phyloP scores from a whole-genome alignment of 2,797 vertebrate species.

The Siniperca scherzeri region DNA sequence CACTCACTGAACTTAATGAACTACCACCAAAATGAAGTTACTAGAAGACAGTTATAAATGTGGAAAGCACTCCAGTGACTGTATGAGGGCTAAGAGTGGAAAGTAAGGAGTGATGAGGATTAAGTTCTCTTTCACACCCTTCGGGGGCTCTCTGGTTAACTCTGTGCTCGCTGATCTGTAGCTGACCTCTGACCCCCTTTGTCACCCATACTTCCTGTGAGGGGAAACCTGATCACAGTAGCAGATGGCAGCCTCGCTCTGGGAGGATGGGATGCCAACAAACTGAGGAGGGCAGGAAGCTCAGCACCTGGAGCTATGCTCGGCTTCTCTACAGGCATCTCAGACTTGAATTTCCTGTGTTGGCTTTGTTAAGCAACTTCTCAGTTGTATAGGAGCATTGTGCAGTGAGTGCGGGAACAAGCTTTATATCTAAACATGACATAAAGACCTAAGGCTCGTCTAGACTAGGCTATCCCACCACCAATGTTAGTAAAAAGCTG shows the following conservation, averaged over 20 bases:
- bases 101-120: conserved; percentile 19
- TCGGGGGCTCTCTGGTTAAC: conserved; percentile 61
- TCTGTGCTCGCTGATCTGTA: conserved; percentile 46
- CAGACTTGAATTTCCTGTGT: conserved; percentile 71
- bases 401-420: not conserved
- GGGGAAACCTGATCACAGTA: conserved; percentile 75
- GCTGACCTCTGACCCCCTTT: conserved; percentile 66
- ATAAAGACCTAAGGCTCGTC: conserved; percentile 37
- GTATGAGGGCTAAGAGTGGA: not conserved
- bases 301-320: conserved; percentile 43
- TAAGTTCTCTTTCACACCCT: conserved; percentile 33
- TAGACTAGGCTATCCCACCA: conserved; percentile 68
- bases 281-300: conserved; percentile 47
- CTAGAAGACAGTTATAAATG: conserved; percentile 3
- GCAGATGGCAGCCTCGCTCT: conserved; percentile 61
- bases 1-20: conserved; percentile 40
- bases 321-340: conserved; percentile 52
- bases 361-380: conserved; percentile 52
- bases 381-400: conserved; percentile 5
- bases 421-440: conserved; percentile 31
- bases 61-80: conserved; percentile 30
- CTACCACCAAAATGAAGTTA: conserved; percentile 13
- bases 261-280: conserved; percentile 63
- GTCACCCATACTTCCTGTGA: conserved; percentile 71
- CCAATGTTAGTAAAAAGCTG: conserved; percentile 72